A percentile compares a stretch with the other conserved stretches of the same genome.
phyloP scores from a whole-genome alignment of 2,113 vertebrate species.

The Pteruthius melanotis region DNA sequence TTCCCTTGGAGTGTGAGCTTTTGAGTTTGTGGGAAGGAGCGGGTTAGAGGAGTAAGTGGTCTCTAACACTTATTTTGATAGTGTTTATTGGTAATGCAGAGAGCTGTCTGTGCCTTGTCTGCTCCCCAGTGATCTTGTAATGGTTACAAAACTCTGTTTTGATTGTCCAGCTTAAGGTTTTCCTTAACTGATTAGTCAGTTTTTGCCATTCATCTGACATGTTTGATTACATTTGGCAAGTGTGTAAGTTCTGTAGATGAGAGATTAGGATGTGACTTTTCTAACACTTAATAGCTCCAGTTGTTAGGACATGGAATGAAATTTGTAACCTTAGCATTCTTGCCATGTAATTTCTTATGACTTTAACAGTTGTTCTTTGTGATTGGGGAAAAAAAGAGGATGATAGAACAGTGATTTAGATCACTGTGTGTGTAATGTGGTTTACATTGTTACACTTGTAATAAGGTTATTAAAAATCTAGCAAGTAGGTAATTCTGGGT shows the following conservation, averaged over 20 bases:
- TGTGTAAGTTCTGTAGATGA: not conserved
- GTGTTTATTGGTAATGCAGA: not conserved
- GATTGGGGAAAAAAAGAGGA: not conserved
- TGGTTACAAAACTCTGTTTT: not conserved
- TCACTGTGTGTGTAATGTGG: not conserved
- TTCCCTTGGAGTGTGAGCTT: not conserved
- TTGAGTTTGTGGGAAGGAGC: not conserved
- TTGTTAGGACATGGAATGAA: not conserved
- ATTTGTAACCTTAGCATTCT: not conserved
- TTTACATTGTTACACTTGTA: not conserved
- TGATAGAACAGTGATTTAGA: not conserved
- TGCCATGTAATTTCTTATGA: not conserved
- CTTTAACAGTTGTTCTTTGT: not conserved
- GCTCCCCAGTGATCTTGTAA: not conserved
- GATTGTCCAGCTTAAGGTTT: not conserved
- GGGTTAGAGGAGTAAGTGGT: not conserved
- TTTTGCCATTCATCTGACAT: not conserved
- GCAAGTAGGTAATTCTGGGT: not conserved
- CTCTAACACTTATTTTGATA: not conserved
- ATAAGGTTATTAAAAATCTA: not conserved
- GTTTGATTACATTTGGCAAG: not conserved
- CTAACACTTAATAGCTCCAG: not conserved
- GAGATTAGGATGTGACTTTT: not conserved
- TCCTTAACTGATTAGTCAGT: not conserved
- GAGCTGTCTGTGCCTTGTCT: not conserved